A percentile compares a stretch with the other conserved stretches of the same genome.
phyloP scores from a whole-genome alignment of 1,140 invertebrate genomes.

The Akabosia matsudoensis region DNA sequence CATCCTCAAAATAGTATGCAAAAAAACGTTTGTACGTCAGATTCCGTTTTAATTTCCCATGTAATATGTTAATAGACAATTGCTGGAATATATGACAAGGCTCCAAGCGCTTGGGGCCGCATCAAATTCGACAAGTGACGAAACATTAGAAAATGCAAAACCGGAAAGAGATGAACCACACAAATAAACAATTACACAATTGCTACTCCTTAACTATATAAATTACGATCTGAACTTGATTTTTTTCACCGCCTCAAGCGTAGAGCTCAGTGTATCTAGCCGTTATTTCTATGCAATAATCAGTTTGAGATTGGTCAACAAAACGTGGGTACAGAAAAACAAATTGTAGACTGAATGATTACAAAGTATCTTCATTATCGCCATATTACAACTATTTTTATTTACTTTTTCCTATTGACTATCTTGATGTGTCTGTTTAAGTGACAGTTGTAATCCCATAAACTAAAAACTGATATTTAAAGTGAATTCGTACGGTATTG shows the following conservation, averaged over 20 bases:
- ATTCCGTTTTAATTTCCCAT: not conserved
- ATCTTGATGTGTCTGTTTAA: no score
- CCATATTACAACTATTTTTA: not conserved
- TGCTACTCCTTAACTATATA: not conserved
- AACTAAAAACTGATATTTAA: no score
- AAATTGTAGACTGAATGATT: constrained; percentile 15
- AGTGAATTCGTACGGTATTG: no score
- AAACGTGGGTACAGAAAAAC: constrained; percentile 4
- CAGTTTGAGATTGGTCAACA: not conserved
- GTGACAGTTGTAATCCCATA: no score
- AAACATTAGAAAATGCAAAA: not conserved
- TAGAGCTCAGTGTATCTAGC: not conserved
- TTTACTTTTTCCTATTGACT: constrained; percentile 1
- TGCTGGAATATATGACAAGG: not conserved
- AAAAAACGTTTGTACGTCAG: no score
- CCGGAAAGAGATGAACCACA: not conserved
- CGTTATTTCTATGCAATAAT: not conserved
- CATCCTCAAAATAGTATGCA: not conserved
- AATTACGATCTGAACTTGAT: not conserved
- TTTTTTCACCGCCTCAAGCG: not conserved
- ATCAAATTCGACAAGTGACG: not conserved
- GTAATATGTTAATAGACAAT: not conserved
- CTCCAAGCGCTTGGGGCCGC: not conserved
- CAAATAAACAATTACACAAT: not conserved
- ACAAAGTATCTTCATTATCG: not conserved